These are phyloP conservation scores for Saccostrea glomerata DNA, from an alignment of 1,140 invertebrate species.

Conservation along the genomic window DNA sequence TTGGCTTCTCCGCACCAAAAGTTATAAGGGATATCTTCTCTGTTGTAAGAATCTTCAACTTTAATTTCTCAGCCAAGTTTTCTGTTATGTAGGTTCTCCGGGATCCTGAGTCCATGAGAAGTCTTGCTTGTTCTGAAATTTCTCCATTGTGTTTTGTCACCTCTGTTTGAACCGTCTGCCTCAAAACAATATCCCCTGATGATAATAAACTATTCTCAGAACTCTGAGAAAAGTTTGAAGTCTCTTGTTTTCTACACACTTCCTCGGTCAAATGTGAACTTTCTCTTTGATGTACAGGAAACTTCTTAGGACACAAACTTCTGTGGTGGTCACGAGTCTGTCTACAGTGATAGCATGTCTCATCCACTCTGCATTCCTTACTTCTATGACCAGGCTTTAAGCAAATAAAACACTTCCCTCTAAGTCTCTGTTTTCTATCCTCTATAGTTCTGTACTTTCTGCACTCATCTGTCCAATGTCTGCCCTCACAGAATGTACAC, in stretches of 20 bases:
- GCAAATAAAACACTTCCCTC: slow-evolving; percentile 4
- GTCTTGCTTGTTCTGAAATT: not conserved
- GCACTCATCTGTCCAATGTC: slow-evolving; percentile 54
- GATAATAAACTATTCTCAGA: slow-evolving; percentile 41
- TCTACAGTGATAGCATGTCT: slow-evolving; percentile 32
- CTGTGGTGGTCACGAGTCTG: not conserved
- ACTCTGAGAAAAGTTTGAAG: not conserved
- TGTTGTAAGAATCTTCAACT: slow-evolving; percentile 36
- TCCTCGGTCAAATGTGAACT: slow-evolving; percentile 40
- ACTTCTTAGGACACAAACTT: slow-evolving; percentile 9
- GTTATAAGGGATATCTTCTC: slow-evolving; percentile 48
- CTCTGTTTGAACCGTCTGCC: slow-evolving; percentile 47
- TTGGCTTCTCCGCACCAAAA: slow-evolving; percentile 52
- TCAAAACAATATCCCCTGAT: slow-evolving; percentile 50
- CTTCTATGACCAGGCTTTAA: slow-evolving; percentile 41
- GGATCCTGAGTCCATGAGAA: slow-evolving; percentile 56
- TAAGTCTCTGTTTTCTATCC: slow-evolving; percentile 30
- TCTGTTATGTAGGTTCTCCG: slow-evolving; percentile 4
- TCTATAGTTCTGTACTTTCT: slow-evolving; percentile 37
- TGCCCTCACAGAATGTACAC: slow-evolving; percentile 44
- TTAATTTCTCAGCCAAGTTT: slow-evolving; percentile 28
- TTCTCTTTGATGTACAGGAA: not conserved
- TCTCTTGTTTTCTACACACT: not conserved
- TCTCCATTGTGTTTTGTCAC: not conserved
- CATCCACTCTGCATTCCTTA: slow-evolving; percentile 4